Base-by-base conservation (phyloP, 2,797 vertebrate genomes). In the Megaceryle alcyon region DNA sequence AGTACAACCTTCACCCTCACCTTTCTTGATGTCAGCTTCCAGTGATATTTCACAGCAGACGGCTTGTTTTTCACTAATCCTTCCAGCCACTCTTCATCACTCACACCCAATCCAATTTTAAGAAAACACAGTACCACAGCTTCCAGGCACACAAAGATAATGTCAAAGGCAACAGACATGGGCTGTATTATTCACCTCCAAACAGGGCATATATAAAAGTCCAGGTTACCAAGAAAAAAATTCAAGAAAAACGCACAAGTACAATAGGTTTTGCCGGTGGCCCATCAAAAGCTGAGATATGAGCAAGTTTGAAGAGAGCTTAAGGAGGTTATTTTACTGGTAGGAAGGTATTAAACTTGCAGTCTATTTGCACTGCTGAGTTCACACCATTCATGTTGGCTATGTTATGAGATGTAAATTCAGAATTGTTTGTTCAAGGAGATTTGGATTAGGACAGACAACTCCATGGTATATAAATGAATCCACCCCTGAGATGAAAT, bases 381-480 rank as follows among this genome's bases (percentile, higher is more conserved):
- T 71, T 83, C 75, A 37, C 26, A 41, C n/a, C 46, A 85, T 23
- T 57, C 57, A 33, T 20, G 0, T 35, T 37, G 56, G 48, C 56
- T 83, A 69, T 51, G 86, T 85, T 77, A 91, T 28, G 48, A 88
- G 56, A 92, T 48, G 71, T 28, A 86, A 77, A 92, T 69, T 94
- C 71, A 75, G 53, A 82, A 56, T 2, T 37, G 71, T 65, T 94
- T 94, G 71, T 63, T 88, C 75, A 92, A 91, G 77, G 56, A 94
- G 64, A 75, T 49, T 70, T 43, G 37, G 91, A 87, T 88, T 77
- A 93, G 68, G 46, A 77, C 71, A 87, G 86, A 71, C 44, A 96
- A 71, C 35, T 86, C 73, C 33, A 64, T 3, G 4, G 75, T 39
- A 31, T 65, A 63, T 48, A 89, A 93, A 80, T 28, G 25, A 92